Evolutionary conservation across 37 sponge, comb jelly and placozoan genomes (phyloP), one percentile per base, ranked within the genome.

Genomic region (Hormiphora californensis): DNA sequence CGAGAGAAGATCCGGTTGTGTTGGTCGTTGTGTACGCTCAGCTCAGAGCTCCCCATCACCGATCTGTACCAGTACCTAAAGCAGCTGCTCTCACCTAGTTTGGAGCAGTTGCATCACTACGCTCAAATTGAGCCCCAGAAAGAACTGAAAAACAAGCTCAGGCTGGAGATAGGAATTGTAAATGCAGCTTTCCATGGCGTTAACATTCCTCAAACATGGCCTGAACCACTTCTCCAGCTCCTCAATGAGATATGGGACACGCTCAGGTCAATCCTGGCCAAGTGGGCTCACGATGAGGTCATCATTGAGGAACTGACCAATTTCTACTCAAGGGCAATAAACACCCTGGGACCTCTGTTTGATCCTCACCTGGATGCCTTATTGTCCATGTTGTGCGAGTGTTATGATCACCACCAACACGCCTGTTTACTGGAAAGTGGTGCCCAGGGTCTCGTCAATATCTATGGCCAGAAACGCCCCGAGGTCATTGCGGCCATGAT

Each of bases 341-440:
- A 73, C 81, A 73, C 81, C 35, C 81, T 73, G n/a, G 81, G 81
- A 40, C 81, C 81, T 41, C 81, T 73, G 25, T 73, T 73, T 21
- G 81, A 73, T 46, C 36, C 32, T 21, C 43, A 73, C 81, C 40
- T 73, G 1, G 81, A 15, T 15, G 46, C 81, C 23, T 46, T 73
- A 27, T n/a, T 73, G 4, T 43, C 40, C 36, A 17, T 73, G 41
- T 19, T 73, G 4, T 73, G 81, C 23, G 46, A 73, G 46, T 73
- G 81, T 21, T 73, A 73, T 21, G 81, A 73, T 43, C 40, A 27
- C 21, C 81, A 73, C 25, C 81, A 73, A 46, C 43, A 73, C 46
- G 41, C 81, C n/a, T 73, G 81, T 40, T 21, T 73, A 46, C 46
- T 73, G 15, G 81, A 73, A 28, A 73, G 81, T 40, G 40, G 81